Conservation (phyloP, 92 coral and sea anemone species). For the Umimayanthus chanpuru region DNA sequence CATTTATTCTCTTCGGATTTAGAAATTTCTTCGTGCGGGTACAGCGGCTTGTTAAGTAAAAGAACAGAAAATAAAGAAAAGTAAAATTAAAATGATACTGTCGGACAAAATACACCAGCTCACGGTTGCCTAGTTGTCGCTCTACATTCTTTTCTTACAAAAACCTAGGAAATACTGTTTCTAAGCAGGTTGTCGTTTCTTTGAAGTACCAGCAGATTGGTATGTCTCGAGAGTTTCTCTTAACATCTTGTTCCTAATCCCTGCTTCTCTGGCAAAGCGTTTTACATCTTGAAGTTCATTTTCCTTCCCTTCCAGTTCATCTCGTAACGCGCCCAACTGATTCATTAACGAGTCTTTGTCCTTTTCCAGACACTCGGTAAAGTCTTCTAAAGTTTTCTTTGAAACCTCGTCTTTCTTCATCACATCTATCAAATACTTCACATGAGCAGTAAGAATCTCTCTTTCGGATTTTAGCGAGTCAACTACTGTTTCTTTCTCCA, state of each 20-base stretch:
- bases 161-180: neutral
- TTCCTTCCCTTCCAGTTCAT: constrained; percentile 9
- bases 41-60: too few species aligned
- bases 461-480: constrained; percentile 14
- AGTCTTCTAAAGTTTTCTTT: constrained; percentile 27
- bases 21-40: too few species aligned
- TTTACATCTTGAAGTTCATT: constrained; percentile 23
- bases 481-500: neutral
- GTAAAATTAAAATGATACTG: too few species aligned
- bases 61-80: too few species aligned
- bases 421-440: neutral
- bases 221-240: constrained; percentile 17
- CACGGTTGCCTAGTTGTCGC: too few species aligned
- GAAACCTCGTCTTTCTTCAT: constrained; percentile 25
- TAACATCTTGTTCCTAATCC: constrained; percentile 20
- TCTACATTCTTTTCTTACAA: too few species aligned
- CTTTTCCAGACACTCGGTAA: constrained; percentile 6
- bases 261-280: constrained; percentile 37
- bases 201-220: neutral
- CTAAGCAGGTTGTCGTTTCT: constrained; percentile 10
- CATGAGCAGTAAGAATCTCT: constrained; percentile 3
- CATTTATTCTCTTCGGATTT: too few species aligned
- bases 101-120: too few species aligned
- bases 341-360: constrained; percentile 5
- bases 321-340: constrained; percentile 8